Base-by-base conservation (phyloP, 2,113 vertebrate species). In the Saccopteryx bilineata region DNA sequence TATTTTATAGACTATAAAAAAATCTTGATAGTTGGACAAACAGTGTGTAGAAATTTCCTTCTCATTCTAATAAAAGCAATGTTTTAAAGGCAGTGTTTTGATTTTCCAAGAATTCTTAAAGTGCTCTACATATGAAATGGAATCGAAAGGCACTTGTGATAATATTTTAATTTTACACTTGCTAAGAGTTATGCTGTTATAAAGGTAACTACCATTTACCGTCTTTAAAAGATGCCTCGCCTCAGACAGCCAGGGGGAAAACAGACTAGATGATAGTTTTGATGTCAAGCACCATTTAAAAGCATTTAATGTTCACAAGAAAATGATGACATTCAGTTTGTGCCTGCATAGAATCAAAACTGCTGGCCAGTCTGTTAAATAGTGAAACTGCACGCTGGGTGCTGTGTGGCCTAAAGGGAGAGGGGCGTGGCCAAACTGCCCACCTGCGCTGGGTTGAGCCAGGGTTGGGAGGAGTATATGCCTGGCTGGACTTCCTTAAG, bases 121-220 rank as follows among this genome's bases (percentile, higher is more conserved):
- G 9, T 17, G 14, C 23, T 96, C 63, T 82, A 81, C 50, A 86
- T 93, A 95, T 92, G 66, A 91, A 95, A 95, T 86, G 56, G n/a
- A 74, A 83, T 78, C 2, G 48, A 56, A 94, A 97, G 71, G 39
- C 87, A 90, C 81, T 96, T 97, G 26, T 95, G 76, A 93, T 94
- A 74, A 72, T 8, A 82, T 90, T 95, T 97, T 94, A 96, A 91
- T 95, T 92, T 96, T 94, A 87, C 95, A 90, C 28, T 85, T 92
- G 26, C 6, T 96, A 85, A 85, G 28, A 96, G 17, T 92, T 93
- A 85, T 63, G 52, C 9, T 17, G 14, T 92, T 85, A 78, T 95
- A 93, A 96, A 96, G 61, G 19, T 65, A 95, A 87, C 84, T 39
- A 75, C n/a, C 48, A 50, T 80, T 90, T 76, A 66, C 65, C 60